Evolutionary conservation across 2,797 vertebrate genomes (phyloP).

Genomic region (Cyprinodon diabolis): DNA sequence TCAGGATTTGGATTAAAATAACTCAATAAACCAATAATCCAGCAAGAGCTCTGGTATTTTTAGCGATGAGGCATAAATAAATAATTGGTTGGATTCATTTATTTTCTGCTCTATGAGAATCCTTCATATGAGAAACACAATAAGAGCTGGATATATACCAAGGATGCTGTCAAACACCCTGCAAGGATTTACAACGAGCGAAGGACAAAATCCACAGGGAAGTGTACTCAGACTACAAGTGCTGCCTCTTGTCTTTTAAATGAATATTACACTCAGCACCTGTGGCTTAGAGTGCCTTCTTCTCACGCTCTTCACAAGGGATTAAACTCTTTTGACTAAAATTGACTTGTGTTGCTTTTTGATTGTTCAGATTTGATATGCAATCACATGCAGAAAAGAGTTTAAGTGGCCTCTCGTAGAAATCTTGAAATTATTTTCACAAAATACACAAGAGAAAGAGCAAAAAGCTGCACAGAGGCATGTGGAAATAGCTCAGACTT

Average conservation of each 20-base stretch:
- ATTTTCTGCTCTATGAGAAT: conserved; percentile 55
- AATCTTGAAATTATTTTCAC: conserved; percentile 28
- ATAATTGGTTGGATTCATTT: conserved; percentile 55
- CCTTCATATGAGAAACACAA: conserved; percentile 39
- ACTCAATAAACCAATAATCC: conserved; percentile 27
- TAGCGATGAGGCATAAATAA: conserved; percentile 31
- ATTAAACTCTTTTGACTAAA: conserved; percentile 42
- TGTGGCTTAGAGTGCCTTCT: conserved; percentile 27
- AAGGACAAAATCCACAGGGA: conserved; percentile 33
- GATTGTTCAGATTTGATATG: conserved; percentile 61
- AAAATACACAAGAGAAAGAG: conserved; percentile 39
- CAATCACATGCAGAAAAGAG: conserved; percentile 45
- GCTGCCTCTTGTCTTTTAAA: conserved; percentile 26
- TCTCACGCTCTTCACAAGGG: conserved; percentile 1
- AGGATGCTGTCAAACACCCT: conserved; percentile 65
- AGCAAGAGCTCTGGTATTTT: conserved; percentile 26
- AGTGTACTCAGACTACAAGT: conserved; percentile 19
- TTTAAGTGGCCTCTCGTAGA: conserved; percentile 25
- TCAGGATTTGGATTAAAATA: conserved; percentile 40
- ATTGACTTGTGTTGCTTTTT: conserved; percentile 34
- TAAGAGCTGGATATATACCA: conserved; percentile 53
- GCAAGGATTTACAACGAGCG: conserved; percentile 33
- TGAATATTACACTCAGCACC: conserved; percentile 47
- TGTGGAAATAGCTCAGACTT: conserved; percentile 14
- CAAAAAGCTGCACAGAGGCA: conserved; percentile 5